Base-by-base conservation (phyloP, 2,113 vertebrate genomes). In the Passer montanus region DNA sequence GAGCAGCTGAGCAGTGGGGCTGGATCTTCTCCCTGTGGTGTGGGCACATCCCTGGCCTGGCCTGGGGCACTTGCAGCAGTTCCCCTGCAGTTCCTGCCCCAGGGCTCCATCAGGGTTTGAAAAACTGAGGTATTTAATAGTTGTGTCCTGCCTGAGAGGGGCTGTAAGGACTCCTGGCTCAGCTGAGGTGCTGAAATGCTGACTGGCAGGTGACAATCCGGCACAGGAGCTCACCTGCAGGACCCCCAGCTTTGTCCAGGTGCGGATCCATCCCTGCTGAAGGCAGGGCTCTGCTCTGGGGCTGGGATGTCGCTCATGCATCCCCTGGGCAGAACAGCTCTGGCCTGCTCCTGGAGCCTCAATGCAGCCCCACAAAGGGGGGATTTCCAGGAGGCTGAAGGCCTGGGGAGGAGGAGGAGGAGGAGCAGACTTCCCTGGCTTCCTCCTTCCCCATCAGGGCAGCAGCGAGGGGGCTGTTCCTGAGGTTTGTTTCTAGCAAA, bases 391-490 rank as follows among this genome's bases (percentile, higher is more conserved):
- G 56, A 60, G 67, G 37, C 13, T 17, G 8, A 1, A 2, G 41
- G 21, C 9, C 15, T 27, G 46, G 8, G 19, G 14, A 37, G 67
- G 56, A 85, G 52, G 39, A 41, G 49, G 49, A 52, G 78, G 27
- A 87, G 39, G 47, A 94, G 60, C 10, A 6, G 64, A 10, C 18
- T 1, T 41, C 64, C 47, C 5, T 30, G 58, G 58, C 26, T 13
- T 2, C 43, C 53, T 46, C 39, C 60, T 12, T 11, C 2, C 31
- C 24, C 7, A 0, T 0, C 26, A 7, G 46, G 5, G 39, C 13
- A 35, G 53, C 59, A n/a, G 78, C 1, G 0, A 52, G 37, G 27
- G 47, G 13, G 3, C 0, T 13, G 23, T 2, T n/a, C 3, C 1
- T 12, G 50, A 66, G 43, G 28, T 52, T 80, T 55, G 78, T 37